Base-by-base conservation (phyloP, 2,888 invertebrate species). In the Oscheius sp. region DNA sequence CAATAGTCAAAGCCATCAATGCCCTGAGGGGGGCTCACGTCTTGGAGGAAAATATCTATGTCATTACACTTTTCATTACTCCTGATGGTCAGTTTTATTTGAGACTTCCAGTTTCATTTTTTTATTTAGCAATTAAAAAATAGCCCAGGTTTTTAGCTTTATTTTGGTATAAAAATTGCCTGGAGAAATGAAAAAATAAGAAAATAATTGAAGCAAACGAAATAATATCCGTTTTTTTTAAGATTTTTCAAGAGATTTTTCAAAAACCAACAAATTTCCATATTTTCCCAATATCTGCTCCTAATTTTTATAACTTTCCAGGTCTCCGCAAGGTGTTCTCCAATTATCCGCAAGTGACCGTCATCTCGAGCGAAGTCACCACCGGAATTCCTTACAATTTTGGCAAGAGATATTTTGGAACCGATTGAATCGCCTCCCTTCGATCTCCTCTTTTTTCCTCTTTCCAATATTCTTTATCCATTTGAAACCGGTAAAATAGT, bases 341-440 rank as follows among this genome's bases (percentile, higher is more conserved):
- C n/a, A 79, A 79, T 59, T 90, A 86, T 77, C 90, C 90, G 7
- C 84, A 86, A 2, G 92, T 99, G 93, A 96, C 94, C 89, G 95
- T 98, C 84, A 91, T 99, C 72, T 97, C 98, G 0, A 95, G 97
- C 0, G 98, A 99, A 89, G 92, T 99, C 23, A 94, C 96, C 89
- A 93, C 93, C 0, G 93, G 95, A 1, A 95, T 96, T 9, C 98
- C 98, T 12, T 96, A 95, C 90, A 96, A 98, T 90, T 99, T 99
- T 90, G 97, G 97, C 70, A 94, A 95, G 90, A 96, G 95, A 89
- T 98, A 98, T 91, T 98, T 98, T 91, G 98, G 98, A 82, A 98
- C 97, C 73, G 97, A 98, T 91, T 97, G 81, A 89, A 61, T 41
- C 61, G 12, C 43, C 43, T 41, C 5, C 35, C 35, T 6, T 35